Percentiles rank a stretch among this genome's conserved stretches.
Evolutionary conservation across 2,888 invertebrate species (phyloP).

Genomic region (Tortricodes alternella): DNA sequence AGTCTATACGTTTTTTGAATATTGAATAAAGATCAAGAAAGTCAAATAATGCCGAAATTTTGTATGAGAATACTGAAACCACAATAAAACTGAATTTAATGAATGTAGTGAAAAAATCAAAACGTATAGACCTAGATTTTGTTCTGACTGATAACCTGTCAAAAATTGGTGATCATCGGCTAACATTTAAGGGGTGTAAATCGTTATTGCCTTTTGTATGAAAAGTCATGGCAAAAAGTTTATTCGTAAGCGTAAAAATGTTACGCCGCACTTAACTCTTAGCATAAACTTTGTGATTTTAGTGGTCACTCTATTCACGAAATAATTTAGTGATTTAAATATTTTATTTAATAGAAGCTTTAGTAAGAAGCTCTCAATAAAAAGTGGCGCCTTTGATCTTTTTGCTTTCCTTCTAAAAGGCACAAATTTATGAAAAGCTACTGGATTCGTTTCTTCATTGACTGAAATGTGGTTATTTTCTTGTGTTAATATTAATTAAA

Average conservation of each 20-base stretch:
- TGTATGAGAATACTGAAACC: no score
- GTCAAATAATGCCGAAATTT: no score
- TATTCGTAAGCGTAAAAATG: constrained; percentile 13
- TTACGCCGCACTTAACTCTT: not conserved
- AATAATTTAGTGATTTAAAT: not conserved
- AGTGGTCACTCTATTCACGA: not conserved
- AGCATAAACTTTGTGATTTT: not conserved
- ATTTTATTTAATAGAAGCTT: constrained; percentile 6
- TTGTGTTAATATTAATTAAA: constrained; percentile 1
- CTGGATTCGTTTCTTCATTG: not conserved
- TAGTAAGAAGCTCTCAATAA: not conserved
- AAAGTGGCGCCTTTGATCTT: constrained; percentile 8
- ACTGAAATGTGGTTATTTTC: not conserved
- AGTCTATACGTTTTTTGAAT: no score
- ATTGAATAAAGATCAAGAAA: no score
- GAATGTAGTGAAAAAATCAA: no score
- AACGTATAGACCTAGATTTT: no score
- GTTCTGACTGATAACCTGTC: no score
- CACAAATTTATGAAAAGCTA: constrained; percentile 2
- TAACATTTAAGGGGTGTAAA: no score
- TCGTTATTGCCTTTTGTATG: no score
- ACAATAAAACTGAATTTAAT: no score
- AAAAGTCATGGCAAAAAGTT: constrained; percentile 6
- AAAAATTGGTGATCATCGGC: no score
- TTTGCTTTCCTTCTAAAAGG: not conserved